Evolutionary conservation across 1,140 invertebrate species (phyloP), one percentile per base, ranked within the genome.

Genomic region (Laupala kohalensis): DNA sequence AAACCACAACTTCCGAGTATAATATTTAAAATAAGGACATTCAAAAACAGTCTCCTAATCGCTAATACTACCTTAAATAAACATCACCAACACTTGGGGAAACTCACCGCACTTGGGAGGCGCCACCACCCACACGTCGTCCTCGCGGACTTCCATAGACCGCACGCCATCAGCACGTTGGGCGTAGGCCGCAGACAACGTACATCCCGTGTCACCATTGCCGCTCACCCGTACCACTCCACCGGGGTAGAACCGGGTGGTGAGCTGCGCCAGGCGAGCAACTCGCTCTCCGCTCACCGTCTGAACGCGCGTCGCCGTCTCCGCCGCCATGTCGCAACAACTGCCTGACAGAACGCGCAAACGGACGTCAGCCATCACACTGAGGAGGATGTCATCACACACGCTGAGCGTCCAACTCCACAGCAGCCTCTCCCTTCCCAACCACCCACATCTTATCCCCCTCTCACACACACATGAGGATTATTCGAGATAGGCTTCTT

Each of bases 41-140:
- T n/a, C n/a, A n/a, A n/a, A n/a, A n/a, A n/a, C n/a, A n/a, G n/a
- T n/a, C n/a, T n/a, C n/a, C n/a, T n/a, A n/a, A n/a, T n/a, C n/a
- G n/a, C n/a, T n/a, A n/a, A n/a, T n/a, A n/a, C n/a, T n/a, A n/a
- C n/a, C n/a, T n/a, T n/a, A n/a, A n/a, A n/a, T n/a, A n/a, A n/a
- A n/a, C n/a, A n/a, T n/a, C n/a, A n/a, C n/a, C n/a, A n/a, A n/a
- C n/a, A n/a, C n/a, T n/a, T n/a, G n/a, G n/a, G n/a, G n/a, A n/a
- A n/a, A 74, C 75, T 77, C 75, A 80, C 83, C 83, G 73, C 80
- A 82, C 74, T 83, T 83, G 0, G 83, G 81, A 71, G 79, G 82
- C 24, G 79, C 81, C 24, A 83, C 78, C 62, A 83, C 77, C 79
- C 79, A 83, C 6, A 80, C 73, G 73, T 83, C 82, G 74, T 82